Evolutionary conservation across 2,113 vertebrate species (phyloP).

Genomic region (Abramis brama): DNA sequence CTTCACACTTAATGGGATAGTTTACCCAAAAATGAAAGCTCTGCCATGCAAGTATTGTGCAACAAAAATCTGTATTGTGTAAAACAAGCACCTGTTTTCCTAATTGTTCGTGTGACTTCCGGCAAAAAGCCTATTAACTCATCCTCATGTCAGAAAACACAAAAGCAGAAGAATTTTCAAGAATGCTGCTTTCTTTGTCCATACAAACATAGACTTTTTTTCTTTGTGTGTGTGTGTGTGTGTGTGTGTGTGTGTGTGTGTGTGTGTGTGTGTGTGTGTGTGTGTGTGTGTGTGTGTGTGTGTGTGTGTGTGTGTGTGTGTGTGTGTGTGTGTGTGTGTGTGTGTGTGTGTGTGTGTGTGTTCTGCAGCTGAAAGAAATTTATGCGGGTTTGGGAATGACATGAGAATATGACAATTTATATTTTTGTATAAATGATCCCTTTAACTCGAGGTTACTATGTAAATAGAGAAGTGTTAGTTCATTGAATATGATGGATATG

Average conservation of each 20-base stretch:
- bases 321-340: not conserved
- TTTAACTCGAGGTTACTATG: not conserved
- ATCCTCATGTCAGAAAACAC: not conserved
- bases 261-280: too few species aligned
- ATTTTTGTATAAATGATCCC: not conserved
- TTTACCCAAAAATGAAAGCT: not conserved
- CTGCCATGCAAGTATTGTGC: accelerated
- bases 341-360: not conserved
- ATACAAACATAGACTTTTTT: not conserved
- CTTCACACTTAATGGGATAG: not conserved
- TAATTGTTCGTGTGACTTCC: too few species aligned
- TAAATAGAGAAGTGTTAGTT: not conserved
- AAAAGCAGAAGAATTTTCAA: not conserved
- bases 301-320: too few species aligned
- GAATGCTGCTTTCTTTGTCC: not conserved
- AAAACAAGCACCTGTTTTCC: too few species aligned
- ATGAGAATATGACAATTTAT: not conserved
- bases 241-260: too few species aligned
- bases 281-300: too few species aligned
- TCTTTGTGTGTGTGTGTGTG: too few species aligned
- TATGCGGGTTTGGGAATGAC: not conserved
- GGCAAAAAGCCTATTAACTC: not conserved
- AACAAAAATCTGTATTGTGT: too few species aligned
- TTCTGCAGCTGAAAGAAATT: not conserved
- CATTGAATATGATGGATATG: not conserved